These are phyloP conservation scores for Dreissena polymorpha DNA, from an alignment of 1,140 invertebrate species.

Conservation along the genomic window DNA sequence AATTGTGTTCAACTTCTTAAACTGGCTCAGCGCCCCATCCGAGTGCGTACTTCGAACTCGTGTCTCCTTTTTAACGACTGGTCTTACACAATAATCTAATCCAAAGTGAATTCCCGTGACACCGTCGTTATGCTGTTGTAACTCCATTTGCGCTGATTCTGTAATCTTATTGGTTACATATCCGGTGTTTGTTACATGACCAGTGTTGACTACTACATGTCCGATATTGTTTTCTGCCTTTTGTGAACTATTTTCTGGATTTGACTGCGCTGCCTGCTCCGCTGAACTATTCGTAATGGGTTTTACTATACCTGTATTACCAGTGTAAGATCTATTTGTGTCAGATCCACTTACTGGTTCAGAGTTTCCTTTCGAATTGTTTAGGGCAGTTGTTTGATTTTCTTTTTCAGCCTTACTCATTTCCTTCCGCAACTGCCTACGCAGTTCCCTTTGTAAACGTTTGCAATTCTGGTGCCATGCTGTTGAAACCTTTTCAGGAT, in stretches of 20 bases:
- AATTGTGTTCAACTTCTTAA: constrained; percentile 47
- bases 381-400: not conserved
- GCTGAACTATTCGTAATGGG: not conserved
- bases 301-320: not conserved
- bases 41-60: constrained; percentile 52
- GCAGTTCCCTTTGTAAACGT: constrained; percentile 65
- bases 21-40: constrained; percentile 46
- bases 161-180: not conserved
- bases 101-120: no score
- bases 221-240: not conserved
- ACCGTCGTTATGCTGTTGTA: no score
- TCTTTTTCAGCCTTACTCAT: constrained; percentile 53
- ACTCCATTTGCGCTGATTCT: not conserved
- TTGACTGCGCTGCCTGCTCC: not conserved
- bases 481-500: constrained; percentile 61
- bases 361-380: constrained; percentile 35
- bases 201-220: no score
- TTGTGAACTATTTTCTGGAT: not conserved
- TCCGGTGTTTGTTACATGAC: no score
- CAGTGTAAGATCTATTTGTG: constrained; percentile 5
- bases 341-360: constrained; percentile 32
- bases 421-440: constrained; percentile 63
- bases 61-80: constrained; percentile 26
- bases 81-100: constrained; percentile 24
- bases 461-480: constrained; percentile 60